phyloP scores from a whole-genome alignment of 2,888 invertebrate genomes.

The Chaetogeoica ovagalla region DNA sequence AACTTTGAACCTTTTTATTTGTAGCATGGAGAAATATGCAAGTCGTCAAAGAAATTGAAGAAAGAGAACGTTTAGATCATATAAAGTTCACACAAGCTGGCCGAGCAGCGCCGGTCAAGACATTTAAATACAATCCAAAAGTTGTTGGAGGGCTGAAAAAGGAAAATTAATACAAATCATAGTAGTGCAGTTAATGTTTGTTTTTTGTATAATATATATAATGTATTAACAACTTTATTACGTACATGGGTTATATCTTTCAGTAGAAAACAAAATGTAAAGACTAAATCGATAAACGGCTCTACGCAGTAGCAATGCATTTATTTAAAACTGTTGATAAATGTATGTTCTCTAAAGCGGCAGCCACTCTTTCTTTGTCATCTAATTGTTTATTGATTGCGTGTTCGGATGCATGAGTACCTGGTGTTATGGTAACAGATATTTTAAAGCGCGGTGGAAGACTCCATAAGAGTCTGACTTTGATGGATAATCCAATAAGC shows the following conservation, averaged over 20 bases:
- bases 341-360: conserved; percentile 71
- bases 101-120: conserved; percentile 82
- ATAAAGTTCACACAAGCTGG: conserved; percentile 82
- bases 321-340: conserved; percentile 61
- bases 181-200: conserved; percentile 24
- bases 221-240: conserved; percentile 4
- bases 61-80: conserved; percentile 75
- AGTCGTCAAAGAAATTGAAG: conserved; percentile 75
- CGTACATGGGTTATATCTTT: neutral
- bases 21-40: conserved; percentile 82
- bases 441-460: conserved; percentile 85
- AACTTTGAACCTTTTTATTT: conserved; percentile 53
- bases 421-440: conserved; percentile 84
- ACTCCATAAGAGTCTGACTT: conserved; percentile 85
- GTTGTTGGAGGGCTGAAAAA: conserved; percentile 56
- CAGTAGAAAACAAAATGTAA: neutral
- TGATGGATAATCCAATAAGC: conserved; percentile 79
- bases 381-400: conserved; percentile 97
- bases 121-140: conserved; percentile 79
- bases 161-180: conserved; percentile 51
- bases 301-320: conserved; percentile 66
- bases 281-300: neutral
- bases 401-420: conserved; percentile 86
- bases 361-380: conserved; percentile 96
- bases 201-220: conserved; percentile 22